Base-by-base conservation (phyloP, 1,140 invertebrate species). In the Melipona quadrifasciata region DNA sequence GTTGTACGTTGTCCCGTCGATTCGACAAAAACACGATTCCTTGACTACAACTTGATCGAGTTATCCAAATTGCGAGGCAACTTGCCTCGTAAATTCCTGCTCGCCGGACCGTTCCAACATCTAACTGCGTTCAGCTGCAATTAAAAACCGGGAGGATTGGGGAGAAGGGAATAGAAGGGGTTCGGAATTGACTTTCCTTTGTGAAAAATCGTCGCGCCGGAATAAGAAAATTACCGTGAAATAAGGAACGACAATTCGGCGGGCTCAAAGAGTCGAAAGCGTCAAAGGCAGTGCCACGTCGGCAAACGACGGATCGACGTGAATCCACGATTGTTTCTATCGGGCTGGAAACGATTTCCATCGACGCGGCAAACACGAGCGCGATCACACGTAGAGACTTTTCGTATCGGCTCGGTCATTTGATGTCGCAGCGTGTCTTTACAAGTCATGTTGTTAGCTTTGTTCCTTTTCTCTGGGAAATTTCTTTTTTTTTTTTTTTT, bases 301-400 rank as follows among this genome's bases (percentile, higher is more conserved):
- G n/a, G 21, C 31, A 21, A 27, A 51, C 39, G 39, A 24, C 14
- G 51, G 53, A 31, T 31, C n/a, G 27, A 27, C 47, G 47, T 27
- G 16, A 19, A 21, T 21, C 53, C 17, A 14, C 55, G 6, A 12
- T 34, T 27, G n/a, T 31, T 65, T n/a, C n/a, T 47, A 19, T 61
- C 39, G 21, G 53, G 24, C 3, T 24, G 31, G 53, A 67, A 47
- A 71, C 67, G 12, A 24, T 58, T 80, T 24, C n/a, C 68, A 71
- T 71, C 24, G 65, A 34, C 51, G 24, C 11, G 47, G 76, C 53
- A 53, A 67, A 67, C 61, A 31, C 39, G 39, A 6, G 67, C n/a
- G 24, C n/a, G 61, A 78, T 78, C 64, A 14, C 51, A 24, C 47
- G 61, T 27, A 51, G n/a, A 78, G 75, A 65, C 61, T 53, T 27